These are phyloP conservation scores for Cataglyphis albicans DNA, from an alignment of 2,888 invertebrate species.

Conservation along the genomic window DNA sequence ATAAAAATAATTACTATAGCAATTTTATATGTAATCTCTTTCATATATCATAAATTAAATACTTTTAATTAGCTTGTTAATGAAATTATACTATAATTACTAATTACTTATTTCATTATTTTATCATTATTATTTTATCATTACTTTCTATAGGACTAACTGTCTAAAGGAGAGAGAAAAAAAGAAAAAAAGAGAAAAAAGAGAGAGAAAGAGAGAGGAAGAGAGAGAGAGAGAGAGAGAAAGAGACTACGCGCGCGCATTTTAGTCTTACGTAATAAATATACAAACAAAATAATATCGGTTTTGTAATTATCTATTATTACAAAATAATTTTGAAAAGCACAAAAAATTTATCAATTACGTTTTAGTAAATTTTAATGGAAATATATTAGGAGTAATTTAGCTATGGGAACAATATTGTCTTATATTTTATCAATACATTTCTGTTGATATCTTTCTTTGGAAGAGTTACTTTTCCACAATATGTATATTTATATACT, in stretches of 20 bases:
- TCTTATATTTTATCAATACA: constrained; percentile 63
- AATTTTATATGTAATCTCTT: neutral
- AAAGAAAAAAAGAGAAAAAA: neutral
- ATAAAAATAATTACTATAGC: neutral
- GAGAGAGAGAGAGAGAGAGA: neutral
- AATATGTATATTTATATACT: constrained; percentile 37
- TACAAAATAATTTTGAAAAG: neutral
- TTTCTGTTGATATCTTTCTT: constrained; percentile 70
- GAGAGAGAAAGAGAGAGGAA: neutral
- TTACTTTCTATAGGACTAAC: neutral
- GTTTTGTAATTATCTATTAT: neutral
- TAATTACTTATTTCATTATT: neutral
- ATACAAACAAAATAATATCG: neutral
- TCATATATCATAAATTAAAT: constrained; percentile 1
- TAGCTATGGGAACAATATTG: constrained; percentile 6
- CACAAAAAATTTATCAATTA: neutral
- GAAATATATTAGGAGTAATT: neutral
- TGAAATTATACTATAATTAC: neutral
- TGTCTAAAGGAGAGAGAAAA: neutral
- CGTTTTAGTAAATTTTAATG: neutral
- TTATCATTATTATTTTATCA: neutral
- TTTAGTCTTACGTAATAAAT: neutral
- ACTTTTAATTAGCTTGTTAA: neutral
- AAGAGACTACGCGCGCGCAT: neutral
- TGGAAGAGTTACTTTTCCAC: constrained; percentile 34